Conservation (phyloP, 1,140 invertebrate species). For the Formica selysi region DNA sequence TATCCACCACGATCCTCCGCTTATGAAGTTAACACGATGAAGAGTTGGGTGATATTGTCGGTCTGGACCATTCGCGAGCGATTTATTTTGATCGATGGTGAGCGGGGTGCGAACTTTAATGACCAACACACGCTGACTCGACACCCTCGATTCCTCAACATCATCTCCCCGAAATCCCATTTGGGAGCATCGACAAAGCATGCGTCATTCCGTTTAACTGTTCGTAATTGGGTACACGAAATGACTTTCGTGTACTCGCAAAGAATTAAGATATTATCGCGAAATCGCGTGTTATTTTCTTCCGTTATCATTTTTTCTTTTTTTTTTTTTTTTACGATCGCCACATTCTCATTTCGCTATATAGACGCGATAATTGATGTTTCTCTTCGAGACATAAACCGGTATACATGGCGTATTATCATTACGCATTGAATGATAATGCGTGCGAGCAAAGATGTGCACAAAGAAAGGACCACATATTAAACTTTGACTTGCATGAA, state of each 20-base stretch:
- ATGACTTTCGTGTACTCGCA: not conserved
- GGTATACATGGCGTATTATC: constrained; percentile 5
- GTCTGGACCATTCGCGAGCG: not conserved
- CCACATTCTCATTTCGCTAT: not conserved
- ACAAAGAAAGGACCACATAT: not conserved
- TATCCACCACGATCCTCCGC: constrained; percentile 19
- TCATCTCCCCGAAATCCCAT: constrained; percentile 25
- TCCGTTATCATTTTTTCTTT: not conserved
- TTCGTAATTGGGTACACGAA: constrained; percentile 26
- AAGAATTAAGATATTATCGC: constrained; percentile 6
- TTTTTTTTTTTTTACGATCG: not conserved
- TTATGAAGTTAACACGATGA: constrained; percentile 61
- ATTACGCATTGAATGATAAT: constrained; percentile 43
- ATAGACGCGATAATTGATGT: not conserved
- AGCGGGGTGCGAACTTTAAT: constrained; percentile 39
- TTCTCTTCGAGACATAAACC: not conserved
- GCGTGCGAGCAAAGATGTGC: not conserved
- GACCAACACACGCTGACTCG: constrained; percentile 35
- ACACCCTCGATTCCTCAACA: constrained; percentile 12
- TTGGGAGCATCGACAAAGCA: constrained; percentile 22
- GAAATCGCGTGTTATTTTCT: constrained; percentile 1
- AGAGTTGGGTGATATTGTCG: constrained; percentile 18
- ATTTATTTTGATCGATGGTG: constrained; percentile 56
- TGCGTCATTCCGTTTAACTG: constrained; percentile 51
- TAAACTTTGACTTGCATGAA: constrained; percentile 28